Conservation (phyloP, 1,140 invertebrate species). For the Hylaeus volcanicus region DNA sequence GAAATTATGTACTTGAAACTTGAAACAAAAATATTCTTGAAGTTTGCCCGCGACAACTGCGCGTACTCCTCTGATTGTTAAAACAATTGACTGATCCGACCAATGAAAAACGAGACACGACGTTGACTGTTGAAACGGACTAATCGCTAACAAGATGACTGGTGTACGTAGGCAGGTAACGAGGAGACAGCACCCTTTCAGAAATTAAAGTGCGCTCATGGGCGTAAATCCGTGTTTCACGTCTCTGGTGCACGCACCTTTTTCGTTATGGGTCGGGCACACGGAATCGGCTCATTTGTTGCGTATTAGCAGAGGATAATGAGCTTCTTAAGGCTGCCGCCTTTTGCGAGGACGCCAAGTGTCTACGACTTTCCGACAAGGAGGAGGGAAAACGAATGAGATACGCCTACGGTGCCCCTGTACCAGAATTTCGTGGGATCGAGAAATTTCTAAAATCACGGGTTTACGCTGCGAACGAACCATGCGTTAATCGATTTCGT, state of each 20-base stretch:
- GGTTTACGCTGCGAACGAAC: constrained; percentile 17
- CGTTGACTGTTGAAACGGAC: background rate
- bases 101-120: too few relatives aligned
- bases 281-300: constrained; percentile 67
- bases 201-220: constrained; percentile 49
- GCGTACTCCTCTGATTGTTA: too few relatives aligned
- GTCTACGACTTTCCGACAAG: constrained; percentile 53
- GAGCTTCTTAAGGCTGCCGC: constrained; percentile 65
- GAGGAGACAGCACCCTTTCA: background rate
- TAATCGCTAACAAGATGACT: background rate
- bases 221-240: constrained; percentile 49
- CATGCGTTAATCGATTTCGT: constrained; percentile 21
- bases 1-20: too few relatives aligned
- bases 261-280: constrained; percentile 29
- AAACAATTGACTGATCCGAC: too few relatives aligned
- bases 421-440: constrained; percentile 7
- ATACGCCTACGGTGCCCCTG: constrained; percentile 52
- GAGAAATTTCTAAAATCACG: constrained; percentile 24
- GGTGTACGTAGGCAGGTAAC: background rate
- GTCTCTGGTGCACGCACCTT: constrained; percentile 3
- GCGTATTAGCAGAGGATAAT: constrained; percentile 74
- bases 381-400: constrained; percentile 56
- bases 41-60: too few relatives aligned
- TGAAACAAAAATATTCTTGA: too few relatives aligned
- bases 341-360: constrained; percentile 58